phyloP scores from a whole-genome alignment of 2,888 invertebrate genomes.

The Macrophya alboannulata region DNA sequence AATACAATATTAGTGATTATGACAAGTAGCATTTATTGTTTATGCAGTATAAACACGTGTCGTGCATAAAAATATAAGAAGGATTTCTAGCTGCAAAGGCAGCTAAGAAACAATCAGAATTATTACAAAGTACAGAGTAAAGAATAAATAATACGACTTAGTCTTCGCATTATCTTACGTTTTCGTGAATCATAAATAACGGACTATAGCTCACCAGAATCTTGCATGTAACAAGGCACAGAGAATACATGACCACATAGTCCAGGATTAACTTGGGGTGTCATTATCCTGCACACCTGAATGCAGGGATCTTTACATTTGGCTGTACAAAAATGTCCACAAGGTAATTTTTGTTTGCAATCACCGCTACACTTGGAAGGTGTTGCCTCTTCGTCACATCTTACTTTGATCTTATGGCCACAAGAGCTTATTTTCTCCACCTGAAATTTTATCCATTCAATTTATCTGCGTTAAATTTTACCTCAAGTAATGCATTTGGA shows the following conservation, averaged over 20 bases:
- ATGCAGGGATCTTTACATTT: conserved; percentile 79
- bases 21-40: not conserved
- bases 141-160: too few species aligned
- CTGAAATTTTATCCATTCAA: not conserved
- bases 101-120: not conserved
- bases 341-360: conserved; percentile 81
- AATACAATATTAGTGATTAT: not conserved
- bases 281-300: conserved; percentile 72
- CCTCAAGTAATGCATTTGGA: not conserved
- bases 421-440: conserved; percentile 79
- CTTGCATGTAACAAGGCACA: conserved; percentile 78
- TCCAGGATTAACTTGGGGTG: conserved; percentile 62
- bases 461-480: not conserved
- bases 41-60: not conserved
- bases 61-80: not conserved
- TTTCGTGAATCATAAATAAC: not conserved
- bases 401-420: conserved; percentile 78
- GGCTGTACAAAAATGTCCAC: conserved; percentile 81
- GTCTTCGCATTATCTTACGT: not conserved
- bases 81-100: conserved; percentile 64
- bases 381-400: conserved; percentile 78
- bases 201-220: conserved; percentile 49
- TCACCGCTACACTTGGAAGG: conserved; percentile 75
- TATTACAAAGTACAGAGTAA: not conserved
- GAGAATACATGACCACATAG: conserved; percentile 81